These are phyloP conservation scores for Myathropa florea DNA, from an alignment of 2,888 invertebrate species.

Conservation along the genomic window DNA sequence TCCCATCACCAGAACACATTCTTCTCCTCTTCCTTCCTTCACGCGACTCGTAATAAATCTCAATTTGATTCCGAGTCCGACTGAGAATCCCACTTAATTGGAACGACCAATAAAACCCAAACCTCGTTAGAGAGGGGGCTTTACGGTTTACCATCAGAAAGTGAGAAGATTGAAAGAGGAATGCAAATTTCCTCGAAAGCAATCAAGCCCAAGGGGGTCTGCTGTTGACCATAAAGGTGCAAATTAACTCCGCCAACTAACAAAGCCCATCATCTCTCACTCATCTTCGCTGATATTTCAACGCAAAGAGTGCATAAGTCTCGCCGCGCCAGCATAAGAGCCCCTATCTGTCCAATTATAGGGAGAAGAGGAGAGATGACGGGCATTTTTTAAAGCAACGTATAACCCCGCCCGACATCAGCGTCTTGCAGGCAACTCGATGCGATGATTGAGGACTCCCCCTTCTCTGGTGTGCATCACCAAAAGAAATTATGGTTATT, in stretches of 20 bases:
- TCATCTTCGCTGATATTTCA: conserved; percentile 4
- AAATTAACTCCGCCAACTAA: conserved; percentile 32
- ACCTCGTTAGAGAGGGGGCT: background rate
- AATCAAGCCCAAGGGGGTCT: conserved; percentile 15
- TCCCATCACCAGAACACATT: background rate
- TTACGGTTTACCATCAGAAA: background rate
- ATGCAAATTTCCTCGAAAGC: conserved; percentile 37
- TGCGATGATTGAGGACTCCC: conserved; percentile 22
- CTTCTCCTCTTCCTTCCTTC: background rate
- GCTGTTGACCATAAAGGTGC: conserved; percentile 42
- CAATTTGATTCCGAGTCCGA: background rate
- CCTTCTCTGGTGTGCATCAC: background rate
- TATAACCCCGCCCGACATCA: too few relatives aligned
- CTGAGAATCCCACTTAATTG: conserved; percentile 6
- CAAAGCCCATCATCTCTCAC: conserved; percentile 11
- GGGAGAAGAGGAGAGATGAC: background rate
- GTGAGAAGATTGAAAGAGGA: background rate
- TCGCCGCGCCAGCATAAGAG: background rate
- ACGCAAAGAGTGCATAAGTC: background rate
- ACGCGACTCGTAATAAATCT: conserved; percentile 13
- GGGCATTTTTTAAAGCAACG: background rate
- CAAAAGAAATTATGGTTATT: conserved; percentile 33
- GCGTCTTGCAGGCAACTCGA: conserved; percentile 8
- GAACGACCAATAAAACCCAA: conserved; percentile 27
- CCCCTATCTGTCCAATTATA: conserved; percentile 3